Evolutionary conservation across 2,888 invertebrate species (phyloP).

Genomic region (Ariolimax columbianus): DNA sequence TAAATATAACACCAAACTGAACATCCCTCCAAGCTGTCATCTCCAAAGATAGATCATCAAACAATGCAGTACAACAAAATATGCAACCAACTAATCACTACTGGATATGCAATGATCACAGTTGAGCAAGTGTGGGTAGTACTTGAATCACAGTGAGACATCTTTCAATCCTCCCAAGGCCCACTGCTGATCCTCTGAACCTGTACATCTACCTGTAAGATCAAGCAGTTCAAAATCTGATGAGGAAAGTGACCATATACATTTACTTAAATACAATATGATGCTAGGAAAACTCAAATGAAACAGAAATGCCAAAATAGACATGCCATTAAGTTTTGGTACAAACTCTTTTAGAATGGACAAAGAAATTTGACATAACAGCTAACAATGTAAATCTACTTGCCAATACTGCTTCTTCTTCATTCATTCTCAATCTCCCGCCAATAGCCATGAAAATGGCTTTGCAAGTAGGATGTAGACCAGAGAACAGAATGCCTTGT

Average conservation of each 20-base stretch:
- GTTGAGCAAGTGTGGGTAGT: constrained; percentile 8
- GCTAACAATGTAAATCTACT: too few relatives aligned
- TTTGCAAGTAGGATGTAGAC: too few relatives aligned
- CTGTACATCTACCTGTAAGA: constrained; percentile 68
- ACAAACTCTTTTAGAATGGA: too few relatives aligned
- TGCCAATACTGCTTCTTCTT: too few relatives aligned
- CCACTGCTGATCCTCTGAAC: constrained; percentile 69
- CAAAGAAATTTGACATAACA: too few relatives aligned
- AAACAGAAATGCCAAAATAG: too few relatives aligned
- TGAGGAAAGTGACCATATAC: not conserved
- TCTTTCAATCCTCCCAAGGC: constrained; percentile 70
- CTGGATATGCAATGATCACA: constrained; percentile 40
- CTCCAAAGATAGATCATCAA: not conserved
- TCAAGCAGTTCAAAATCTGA: not conserved
- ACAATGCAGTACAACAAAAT: not conserved
- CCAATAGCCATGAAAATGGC: too few relatives aligned
- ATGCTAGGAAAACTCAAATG: too few relatives aligned
- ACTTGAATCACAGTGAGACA: constrained; percentile 48
- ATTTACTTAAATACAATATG: not conserved
- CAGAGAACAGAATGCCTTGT: too few relatives aligned
- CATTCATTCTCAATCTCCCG: too few relatives aligned
- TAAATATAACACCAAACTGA: not conserved
- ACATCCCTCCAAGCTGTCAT: not conserved
- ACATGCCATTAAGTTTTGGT: too few relatives aligned
- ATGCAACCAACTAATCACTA: constrained; percentile 5